Evolutionary conservation across 1,140 invertebrate genomes (phyloP), one percentile per base, ranked within the genome.

Genomic region (Mercenaria mercenaria): DNA sequence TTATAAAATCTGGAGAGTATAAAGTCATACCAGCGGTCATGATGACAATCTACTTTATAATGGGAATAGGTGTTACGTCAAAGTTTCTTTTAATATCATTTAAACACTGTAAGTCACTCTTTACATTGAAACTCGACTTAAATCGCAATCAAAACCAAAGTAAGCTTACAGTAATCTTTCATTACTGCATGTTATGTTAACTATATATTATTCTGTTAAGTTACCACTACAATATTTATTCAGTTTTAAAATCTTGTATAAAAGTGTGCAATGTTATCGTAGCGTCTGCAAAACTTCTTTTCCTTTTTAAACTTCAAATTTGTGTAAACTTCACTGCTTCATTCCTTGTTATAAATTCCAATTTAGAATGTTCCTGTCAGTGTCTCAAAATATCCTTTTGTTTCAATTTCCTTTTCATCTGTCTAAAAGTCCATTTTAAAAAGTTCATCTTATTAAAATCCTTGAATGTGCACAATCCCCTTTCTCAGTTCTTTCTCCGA

Each of bases 51-150:
- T 56, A 56, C 11, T 56, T 56, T 23, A 64, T 23, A 56, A 6
- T n/a, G 1, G 52, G n/a, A 64, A 34, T 20, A 39, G 34, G 67
- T 37, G 29, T 39, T 41, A 72, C 29, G 67, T 23, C 37, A 39
- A 72, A 37, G 67, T 72, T 72, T 72, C 67, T 41, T 72, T n/a
- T 72, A 72, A 72, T 72, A 39, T 39, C 26, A 41, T 72, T 72
- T 39, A 72, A 11, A 39, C 18, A 72, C n/a, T 64, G 59, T 64
- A n/a, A 64, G 59, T 64, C 59, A 64, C 26, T 29, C 59, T 64
- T 4, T 64, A 64, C 20, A 64, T 64, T 20, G n/a, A 72, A 23
- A 72, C 34, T 37, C 67, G 13, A 15, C 26, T n/a, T 20, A 41
- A 37, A 72, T 72, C 34, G 18, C 34, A 37, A 72, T 39, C 67